A percentile compares a stretch with the other conserved stretches of the same genome.
Conservation (phyloP, 2,113 vertebrate genomes). For the Epinephelus lanceolatus region DNA sequence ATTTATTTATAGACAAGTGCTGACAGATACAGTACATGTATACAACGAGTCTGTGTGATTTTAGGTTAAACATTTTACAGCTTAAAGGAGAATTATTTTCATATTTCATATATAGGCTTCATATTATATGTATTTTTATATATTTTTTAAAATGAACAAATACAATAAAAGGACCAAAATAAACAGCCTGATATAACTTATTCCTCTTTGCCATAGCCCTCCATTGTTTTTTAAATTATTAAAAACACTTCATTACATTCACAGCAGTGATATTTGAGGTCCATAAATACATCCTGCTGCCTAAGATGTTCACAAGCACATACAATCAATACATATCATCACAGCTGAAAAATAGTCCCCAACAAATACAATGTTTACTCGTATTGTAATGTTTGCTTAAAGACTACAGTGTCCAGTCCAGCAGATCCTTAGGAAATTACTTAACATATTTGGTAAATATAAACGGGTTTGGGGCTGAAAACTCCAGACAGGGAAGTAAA, state of each 20-base stretch:
- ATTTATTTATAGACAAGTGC: slow-evolving; percentile 70
- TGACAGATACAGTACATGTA: neutral
- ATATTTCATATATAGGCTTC: neutral
- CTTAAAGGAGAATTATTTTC: neutral
- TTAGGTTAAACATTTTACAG: neutral
- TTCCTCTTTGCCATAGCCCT: neutral
- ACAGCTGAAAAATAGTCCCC: too few relatives aligned
- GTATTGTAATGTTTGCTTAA: too few relatives aligned
- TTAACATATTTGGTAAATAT: neutral
- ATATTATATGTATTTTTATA: neutral
- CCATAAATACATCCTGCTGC: neutral
- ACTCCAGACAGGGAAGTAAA: neutral
- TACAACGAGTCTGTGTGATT: neutral
- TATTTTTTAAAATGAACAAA: neutral
- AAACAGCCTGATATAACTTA: neutral
- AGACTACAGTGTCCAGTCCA: neutral
- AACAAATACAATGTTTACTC: too few relatives aligned
- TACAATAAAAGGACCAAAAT: neutral
- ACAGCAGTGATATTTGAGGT: too few relatives aligned
- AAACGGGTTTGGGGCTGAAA: neutral
- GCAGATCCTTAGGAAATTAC: neutral
- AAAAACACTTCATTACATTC: too few relatives aligned
- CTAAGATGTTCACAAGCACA: neutral
- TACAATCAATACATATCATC: neutral
- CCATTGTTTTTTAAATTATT: neutral